Percentiles rank a stretch among this genome's conserved stretches.
Evolutionary conservation across 1,140 invertebrate genomes (phyloP).

Genomic region (Platyscapa corneri): DNA sequence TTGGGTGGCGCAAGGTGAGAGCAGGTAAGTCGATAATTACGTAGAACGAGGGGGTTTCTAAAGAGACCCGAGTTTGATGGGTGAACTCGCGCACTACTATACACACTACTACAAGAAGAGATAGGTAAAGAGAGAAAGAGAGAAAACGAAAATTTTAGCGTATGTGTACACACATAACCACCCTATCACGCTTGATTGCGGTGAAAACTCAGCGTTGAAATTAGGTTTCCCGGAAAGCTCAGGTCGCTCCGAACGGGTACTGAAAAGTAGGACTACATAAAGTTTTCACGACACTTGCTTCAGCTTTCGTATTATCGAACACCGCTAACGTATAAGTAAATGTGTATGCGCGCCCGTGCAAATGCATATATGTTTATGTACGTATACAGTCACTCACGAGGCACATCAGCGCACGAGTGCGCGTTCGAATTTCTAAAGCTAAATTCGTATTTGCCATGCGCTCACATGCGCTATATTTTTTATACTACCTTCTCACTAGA

Average conservation of each 20-base stretch:
- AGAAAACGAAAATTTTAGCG: not conserved
- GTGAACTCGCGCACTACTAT: not conserved
- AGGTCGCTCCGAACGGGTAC: not conserved
- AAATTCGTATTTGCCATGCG: not conserved
- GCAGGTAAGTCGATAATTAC: constrained; percentile 40
- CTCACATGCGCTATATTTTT: not conserved
- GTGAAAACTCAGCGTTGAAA: not conserved
- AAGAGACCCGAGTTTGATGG: not conserved
- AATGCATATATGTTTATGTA: too few species aligned
- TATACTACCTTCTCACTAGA: not conserved
- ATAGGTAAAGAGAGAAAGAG: not conserved
- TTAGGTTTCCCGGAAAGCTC: not conserved
- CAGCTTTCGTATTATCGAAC: not conserved
- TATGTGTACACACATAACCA: not conserved
- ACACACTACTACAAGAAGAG: not conserved
- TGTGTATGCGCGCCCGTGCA: too few species aligned
- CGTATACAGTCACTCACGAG: too few species aligned
- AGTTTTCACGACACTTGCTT: not conserved
- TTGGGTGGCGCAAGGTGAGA: not conserved
- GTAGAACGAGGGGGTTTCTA: not conserved
- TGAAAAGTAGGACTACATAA: constrained; percentile 4
- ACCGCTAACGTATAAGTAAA: not conserved
- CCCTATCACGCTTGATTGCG: not conserved
- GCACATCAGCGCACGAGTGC: too few species aligned
- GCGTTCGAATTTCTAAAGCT: not conserved